Conservation (phyloP, 2,888 invertebrate genomes). For the Caenorhabditis zanzibari region DNA sequence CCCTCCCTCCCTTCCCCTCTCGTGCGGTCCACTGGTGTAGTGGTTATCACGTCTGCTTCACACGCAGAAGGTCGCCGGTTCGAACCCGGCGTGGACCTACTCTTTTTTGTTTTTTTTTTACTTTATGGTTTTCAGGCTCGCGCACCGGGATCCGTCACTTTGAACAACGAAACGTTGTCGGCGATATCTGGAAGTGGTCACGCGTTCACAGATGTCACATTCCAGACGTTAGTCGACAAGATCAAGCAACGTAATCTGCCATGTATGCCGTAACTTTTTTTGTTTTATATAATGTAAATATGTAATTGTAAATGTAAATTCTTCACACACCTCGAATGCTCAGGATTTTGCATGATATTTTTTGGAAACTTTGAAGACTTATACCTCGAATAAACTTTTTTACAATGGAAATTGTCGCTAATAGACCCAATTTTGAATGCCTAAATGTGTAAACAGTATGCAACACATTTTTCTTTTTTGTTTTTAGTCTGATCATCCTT, state of each 20-base stretch:
- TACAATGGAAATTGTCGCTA: too few relatives aligned
- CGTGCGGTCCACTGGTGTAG: constrained; percentile 39
- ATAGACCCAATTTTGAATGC: too few relatives aligned
- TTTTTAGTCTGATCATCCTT: constrained; percentile 29
- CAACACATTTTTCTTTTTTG: constrained; percentile 10
- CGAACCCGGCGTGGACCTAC: constrained; percentile 71
- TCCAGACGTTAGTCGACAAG: constrained; percentile 76
- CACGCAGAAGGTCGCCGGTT: constrained; percentile 81
- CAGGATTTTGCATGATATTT: constrained; percentile 52
- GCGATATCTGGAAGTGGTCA: constrained; percentile 74
- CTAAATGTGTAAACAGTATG: neutral
- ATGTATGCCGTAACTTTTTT: constrained; percentile 70
- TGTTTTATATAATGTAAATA: constrained; percentile 46
- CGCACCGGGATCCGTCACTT: constrained; percentile 47
- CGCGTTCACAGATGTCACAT: constrained; percentile 75
- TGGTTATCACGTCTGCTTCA: constrained; percentile 82
- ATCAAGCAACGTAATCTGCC: constrained; percentile 75
- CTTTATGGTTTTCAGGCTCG: constrained; percentile 33
- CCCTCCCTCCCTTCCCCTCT: neutral
- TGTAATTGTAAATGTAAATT: constrained; percentile 38
- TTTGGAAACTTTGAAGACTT: constrained; percentile 21
- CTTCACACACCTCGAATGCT: constrained; percentile 35
- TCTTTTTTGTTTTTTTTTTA: constrained; percentile 15
- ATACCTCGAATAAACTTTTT: constrained; percentile 27
- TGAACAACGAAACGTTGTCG: constrained; percentile 77